Conservation (phyloP, 2,888 invertebrate genomes). For the Plemyria rubiginata region DNA sequence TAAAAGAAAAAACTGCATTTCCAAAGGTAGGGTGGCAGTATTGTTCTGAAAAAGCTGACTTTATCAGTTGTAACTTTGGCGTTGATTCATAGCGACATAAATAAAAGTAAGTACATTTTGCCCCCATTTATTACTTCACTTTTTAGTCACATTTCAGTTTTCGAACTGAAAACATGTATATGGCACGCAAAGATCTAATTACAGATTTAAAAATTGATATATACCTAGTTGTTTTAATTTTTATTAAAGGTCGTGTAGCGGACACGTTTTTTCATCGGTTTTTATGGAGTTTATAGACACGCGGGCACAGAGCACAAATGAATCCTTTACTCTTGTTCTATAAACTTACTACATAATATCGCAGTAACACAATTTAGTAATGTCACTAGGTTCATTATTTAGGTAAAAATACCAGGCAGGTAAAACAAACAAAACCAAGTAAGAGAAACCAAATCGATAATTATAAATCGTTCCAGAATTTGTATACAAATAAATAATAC, state of each 20-base stretch:
- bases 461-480: background rate
- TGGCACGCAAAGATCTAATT: conserved; percentile 46
- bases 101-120: conserved; percentile 11
- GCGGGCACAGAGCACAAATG: too few species aligned
- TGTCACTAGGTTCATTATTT: too few species aligned
- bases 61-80: background rate
- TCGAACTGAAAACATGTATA: conserved; percentile 27
- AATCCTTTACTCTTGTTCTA: too few species aligned
- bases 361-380: too few species aligned
- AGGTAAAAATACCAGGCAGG: too few species aligned
- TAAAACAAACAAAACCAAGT: background rate
- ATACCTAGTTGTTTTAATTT: conserved; percentile 27
- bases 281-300: too few species aligned
- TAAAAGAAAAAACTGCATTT: too few species aligned
- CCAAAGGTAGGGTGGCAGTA: too few species aligned
- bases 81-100: conserved; percentile 26
- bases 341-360: too few species aligned
- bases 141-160: conserved; percentile 22
- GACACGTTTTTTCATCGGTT: too few species aligned
- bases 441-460: background rate
- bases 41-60: too few species aligned
- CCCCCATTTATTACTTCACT: conserved; percentile 21
- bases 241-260: conserved; percentile 8
- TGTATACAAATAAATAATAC: too few species aligned
- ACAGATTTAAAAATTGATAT: conserved; percentile 38